A percentile compares a stretch with the other conserved stretches of the same genome.
These are phyloP conservation scores for Cyphomyrus plagiostoma DNA, from an alignment of 2,113 vertebrate genomes.

Conservation along the genomic window DNA sequence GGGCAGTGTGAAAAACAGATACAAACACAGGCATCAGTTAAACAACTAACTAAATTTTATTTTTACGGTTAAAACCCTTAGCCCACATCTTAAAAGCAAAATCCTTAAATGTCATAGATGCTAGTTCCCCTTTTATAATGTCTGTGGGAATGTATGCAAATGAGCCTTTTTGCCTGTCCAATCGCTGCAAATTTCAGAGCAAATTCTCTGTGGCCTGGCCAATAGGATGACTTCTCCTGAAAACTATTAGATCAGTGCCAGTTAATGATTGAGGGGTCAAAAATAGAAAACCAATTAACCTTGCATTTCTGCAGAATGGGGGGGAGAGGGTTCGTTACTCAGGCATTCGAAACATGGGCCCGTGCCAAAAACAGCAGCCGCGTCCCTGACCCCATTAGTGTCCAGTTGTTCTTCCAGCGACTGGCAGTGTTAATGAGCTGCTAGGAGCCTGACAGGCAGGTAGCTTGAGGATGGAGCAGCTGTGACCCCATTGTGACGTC, in stretches of 20 bases:
- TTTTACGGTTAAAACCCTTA: neutral
- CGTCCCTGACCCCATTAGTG: conserved; percentile 2
- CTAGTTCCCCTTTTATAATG: neutral
- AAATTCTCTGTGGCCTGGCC: neutral
- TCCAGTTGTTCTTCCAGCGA: neutral
- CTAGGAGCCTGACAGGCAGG: neutral
- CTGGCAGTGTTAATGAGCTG: neutral
- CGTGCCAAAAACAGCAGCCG: neutral
- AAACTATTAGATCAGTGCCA: neutral
- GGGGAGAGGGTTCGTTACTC: neutral
- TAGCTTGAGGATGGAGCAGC: neutral
- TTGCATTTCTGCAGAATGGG: neutral
- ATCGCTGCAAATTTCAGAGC: neutral
- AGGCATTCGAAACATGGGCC: neutral
- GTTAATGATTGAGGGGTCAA: conserved; percentile 8
- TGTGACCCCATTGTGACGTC: neutral
- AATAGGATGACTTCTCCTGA: neutral
- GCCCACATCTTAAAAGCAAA: neutral
- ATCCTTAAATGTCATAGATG: neutral
- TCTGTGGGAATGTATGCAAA: neutral
- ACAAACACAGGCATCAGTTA: neutral
- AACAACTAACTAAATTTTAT: neutral
- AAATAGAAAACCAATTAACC: conserved; percentile 23
- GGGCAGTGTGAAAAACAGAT: neutral
- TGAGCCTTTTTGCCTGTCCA: neutral